Conservation (phyloP, 2,113 vertebrate genomes). For the Microcebus griseorufus region DNA sequence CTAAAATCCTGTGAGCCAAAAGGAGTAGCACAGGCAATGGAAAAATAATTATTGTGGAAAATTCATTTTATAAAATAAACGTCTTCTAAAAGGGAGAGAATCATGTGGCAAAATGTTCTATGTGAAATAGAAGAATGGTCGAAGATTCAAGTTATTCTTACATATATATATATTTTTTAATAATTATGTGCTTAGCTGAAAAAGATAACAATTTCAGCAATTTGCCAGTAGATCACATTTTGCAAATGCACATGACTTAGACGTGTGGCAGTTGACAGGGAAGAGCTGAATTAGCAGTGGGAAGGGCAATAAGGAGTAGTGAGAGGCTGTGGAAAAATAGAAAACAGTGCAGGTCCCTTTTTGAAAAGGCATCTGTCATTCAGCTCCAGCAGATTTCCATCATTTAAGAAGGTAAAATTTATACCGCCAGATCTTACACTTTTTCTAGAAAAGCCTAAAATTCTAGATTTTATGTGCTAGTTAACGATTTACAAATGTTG, state of each 20-base stretch:
- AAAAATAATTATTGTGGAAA: slow-evolving; percentile 23
- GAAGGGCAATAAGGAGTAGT: neutral
- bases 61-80: slow-evolving; percentile 42
- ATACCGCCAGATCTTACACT: neutral
- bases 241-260: neutral
- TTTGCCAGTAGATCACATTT: slow-evolving; percentile 13
- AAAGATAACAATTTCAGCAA: slow-evolving; percentile 10
- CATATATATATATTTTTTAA: slow-evolving; percentile 12
- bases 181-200: slow-evolving; percentile 26
- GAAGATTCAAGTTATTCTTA: slow-evolving; percentile 37
- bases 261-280: neutral
- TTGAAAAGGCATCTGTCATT: neutral
- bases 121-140: slow-evolving; percentile 48
- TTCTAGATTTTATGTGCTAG: neutral
- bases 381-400: neutral
- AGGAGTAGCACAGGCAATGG: neutral
- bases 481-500: neutral
- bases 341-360: neutral
- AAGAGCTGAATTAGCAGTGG: neutral
- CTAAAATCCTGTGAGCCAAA: neutral
- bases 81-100: neutral
- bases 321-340: neutral
- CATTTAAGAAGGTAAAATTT: neutral
- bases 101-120: neutral
- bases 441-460: neutral